phyloP scores from a whole-genome alignment of 2,113 vertebrate species.

The Alethe castanea region DNA sequence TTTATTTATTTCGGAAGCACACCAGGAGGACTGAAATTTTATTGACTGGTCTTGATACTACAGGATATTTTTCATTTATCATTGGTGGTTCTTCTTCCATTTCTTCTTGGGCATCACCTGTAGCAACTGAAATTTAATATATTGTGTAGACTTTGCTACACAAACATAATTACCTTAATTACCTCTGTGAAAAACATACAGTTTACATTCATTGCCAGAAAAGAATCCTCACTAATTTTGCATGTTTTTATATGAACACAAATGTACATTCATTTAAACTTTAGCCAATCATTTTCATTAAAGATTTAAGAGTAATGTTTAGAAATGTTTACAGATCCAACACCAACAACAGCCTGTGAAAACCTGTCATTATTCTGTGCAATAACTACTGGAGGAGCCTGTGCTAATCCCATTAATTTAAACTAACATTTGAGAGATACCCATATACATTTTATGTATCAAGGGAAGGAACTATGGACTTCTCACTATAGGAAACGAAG shows the following conservation, averaged over 20 bases:
- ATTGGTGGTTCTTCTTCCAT: neutral
- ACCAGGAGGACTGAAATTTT: neutral
- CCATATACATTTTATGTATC: conserved; percentile 24
- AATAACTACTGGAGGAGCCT: conserved; percentile 39
- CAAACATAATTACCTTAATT: conserved; percentile 19
- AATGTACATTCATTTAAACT: conserved; percentile 54
- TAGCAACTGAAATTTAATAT: neutral
- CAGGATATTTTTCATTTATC: neutral
- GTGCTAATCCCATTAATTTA: conserved; percentile 57
- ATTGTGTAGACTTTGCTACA: neutral
- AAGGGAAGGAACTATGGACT: conserved; percentile 4
- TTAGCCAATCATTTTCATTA: conserved; percentile 39
- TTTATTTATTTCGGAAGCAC: neutral
- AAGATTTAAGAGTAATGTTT: conserved; percentile 50
- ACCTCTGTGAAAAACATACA: conserved; percentile 51
- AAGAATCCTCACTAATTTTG: conserved; percentile 66
- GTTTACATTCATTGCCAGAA: conserved; percentile 49
- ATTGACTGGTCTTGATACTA: neutral
- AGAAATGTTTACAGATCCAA: conserved; percentile 34
- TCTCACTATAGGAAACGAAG: neutral
- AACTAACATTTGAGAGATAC: conserved; percentile 31
- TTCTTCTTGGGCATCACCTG: neutral
- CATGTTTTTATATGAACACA: conserved; percentile 56
- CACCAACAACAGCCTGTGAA: neutral
- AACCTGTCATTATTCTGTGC: conserved; percentile 32